Base-by-base conservation (phyloP, 2,888 invertebrate genomes). In the Lithophane ornitopus region DNA sequence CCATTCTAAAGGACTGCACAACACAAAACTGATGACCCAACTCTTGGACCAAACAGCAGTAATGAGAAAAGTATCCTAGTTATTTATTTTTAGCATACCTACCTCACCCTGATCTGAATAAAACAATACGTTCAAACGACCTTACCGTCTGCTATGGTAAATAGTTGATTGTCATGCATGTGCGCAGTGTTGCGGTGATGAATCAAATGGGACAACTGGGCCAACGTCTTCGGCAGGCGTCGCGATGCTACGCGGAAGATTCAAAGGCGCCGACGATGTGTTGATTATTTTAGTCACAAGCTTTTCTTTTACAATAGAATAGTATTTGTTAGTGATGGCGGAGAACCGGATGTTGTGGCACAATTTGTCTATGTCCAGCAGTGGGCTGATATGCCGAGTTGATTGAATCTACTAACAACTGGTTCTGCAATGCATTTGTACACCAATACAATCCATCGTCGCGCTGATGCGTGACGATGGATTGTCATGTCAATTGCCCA, bases 81-180 rank as follows among this genome's bases (percentile, higher is more conserved):
- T 11, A 54, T 46, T 7, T 52, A 73, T 52, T 34, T 81, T 69
- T 52, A 63, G 44, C 39, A 82, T 34, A 58, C 28, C 11, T 14
- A 41, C 61, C 19, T 39, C 2, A 44, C 0, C 34, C 26, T 65
- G 84, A 70, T 65, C 39, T 28, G 72, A 84, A 80, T 84, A 22
- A 59, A 16, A 1, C 39, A 80, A 71, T 49, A 34, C 71, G 22
- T 26, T 22, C 34, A 2, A 22, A 11, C 39, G 75, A 85, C 81
- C 76, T 81, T 79, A 68, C 26, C n/a, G 81, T 65, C 41, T 54
- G n/a, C 22, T 62, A 80, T 80, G 85, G 80, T 80, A 80, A 81
- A 84, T 84, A 80, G 41, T 72, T 73, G 58, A 73, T 85, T 87
- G 70, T 58, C 46, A 85, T 85, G 82, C 86, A n/a, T n/a, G 58